These are phyloP conservation scores for Pampusana beccarii DNA, from an alignment of 2,113 vertebrate genomes.

Conservation along the genomic window DNA sequence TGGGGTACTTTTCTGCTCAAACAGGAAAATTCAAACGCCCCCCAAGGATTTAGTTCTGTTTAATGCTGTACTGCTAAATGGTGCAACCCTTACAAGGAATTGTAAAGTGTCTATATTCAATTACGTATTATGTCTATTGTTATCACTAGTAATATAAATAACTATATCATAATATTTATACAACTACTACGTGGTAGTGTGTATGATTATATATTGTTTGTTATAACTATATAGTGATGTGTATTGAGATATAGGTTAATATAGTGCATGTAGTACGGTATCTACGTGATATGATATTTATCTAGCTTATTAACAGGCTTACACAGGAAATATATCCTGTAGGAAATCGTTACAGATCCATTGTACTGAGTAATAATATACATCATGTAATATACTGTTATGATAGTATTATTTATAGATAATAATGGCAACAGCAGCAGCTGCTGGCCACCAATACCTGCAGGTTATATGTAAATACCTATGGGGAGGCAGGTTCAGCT, in stretches of 20 bases:
- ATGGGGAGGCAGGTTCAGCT: background rate
- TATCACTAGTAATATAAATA: background rate
- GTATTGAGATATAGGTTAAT: background rate
- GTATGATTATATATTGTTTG: background rate
- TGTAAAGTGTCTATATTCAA: background rate
- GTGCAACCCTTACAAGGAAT: background rate
- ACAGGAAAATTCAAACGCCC: background rate
- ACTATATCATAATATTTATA: background rate
- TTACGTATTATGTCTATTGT: background rate
- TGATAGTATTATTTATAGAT: background rate
- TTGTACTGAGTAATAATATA: rapidly evolving
- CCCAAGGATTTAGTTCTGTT: background rate
- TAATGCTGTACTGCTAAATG: background rate
- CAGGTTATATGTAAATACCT: background rate
- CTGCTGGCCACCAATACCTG: background rate
- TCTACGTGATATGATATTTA: background rate
- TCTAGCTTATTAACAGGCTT: background rate
- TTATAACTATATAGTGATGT: background rate
- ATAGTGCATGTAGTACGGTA: background rate
- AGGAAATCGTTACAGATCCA: no score
- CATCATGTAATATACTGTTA: background rate
- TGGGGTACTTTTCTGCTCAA: background rate
- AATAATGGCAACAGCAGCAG: background rate
- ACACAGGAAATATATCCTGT: background rate
- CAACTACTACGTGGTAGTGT: background rate